Percentiles rank a stretch among this genome's conserved stretches.
These are phyloP conservation scores for Orussus abietinus DNA, from an alignment of 1,140 invertebrate genomes.

Conservation along the genomic window DNA sequence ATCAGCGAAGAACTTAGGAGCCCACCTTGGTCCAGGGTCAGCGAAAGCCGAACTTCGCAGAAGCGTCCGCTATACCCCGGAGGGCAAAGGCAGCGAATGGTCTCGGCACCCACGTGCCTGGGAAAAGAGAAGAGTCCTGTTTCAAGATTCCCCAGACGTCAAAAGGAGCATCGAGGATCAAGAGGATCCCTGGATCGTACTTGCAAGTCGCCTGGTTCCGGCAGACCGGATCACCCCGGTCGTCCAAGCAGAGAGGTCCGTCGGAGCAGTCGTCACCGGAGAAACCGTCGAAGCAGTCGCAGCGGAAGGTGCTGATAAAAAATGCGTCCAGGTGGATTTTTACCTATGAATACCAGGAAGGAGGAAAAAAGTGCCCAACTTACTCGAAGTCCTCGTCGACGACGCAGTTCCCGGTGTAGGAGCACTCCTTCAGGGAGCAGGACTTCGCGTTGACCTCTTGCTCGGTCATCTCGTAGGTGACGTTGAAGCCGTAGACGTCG, in stretches of 20 bases:
- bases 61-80: slow-evolving; percentile 62
- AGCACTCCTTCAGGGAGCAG: slow-evolving; percentile 76
- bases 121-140: slow-evolving; percentile 42
- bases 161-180: too few relatives aligned
- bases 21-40: too few relatives aligned
- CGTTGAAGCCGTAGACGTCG: slow-evolving; percentile 87
- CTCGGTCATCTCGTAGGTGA: slow-evolving; percentile 77
- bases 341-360: too few relatives aligned
- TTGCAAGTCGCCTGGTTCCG: slow-evolving; percentile 74
- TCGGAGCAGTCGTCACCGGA: slow-evolving; percentile 66
- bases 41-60: slow-evolving; percentile 61
- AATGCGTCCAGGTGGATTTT: too few relatives aligned
- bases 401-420: slow-evolving; percentile 79
- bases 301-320: slow-evolving; percentile 58
- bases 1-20: too few relatives aligned
- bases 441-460: slow-evolving; percentile 55
- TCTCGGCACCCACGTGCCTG: slow-evolving; percentile 69
- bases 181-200: too few relatives aligned
- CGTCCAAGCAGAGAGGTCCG: slow-evolving; percentile 66
- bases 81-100: slow-evolving; percentile 65
- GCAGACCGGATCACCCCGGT: slow-evolving; percentile 61
- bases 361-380: too few relatives aligned
- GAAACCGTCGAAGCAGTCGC: slow-evolving; percentile 72
- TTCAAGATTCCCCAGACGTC: too few relatives aligned
- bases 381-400: slow-evolving; percentile 66